Evolutionary conservation across 2,113 vertebrate genomes (phyloP).

Genomic region (Oceanodroma tethys): DNA sequence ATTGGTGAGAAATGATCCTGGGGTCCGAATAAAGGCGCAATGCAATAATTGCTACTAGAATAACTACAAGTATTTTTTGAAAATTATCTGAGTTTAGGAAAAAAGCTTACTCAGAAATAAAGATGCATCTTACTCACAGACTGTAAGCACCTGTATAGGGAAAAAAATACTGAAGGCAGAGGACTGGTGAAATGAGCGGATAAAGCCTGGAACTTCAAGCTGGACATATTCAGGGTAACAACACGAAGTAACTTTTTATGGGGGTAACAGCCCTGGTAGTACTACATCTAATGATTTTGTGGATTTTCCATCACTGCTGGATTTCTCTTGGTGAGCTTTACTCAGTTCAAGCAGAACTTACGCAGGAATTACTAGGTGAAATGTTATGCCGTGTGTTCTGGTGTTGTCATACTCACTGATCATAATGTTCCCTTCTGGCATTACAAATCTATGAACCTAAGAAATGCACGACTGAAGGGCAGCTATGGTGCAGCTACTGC

Average conservation of each 20-base stretch:
- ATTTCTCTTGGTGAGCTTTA: not conserved
- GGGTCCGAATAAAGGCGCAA: not conserved
- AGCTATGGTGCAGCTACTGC: not conserved
- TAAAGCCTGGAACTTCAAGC: not conserved
- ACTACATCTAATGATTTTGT: not conserved
- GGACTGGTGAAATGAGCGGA: not conserved
- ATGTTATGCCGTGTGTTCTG: not conserved
- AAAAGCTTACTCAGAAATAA: not conserved
- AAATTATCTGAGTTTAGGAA: not conserved
- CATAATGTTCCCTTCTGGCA: conserved; percentile 18
- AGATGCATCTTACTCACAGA: not conserved
- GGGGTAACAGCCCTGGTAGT: not conserved
- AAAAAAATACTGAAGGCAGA: not conserved
- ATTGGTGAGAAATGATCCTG: not conserved
- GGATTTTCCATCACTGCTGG: not conserved
- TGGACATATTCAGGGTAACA: not conserved
- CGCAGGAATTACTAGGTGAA: conserved; percentile 39
- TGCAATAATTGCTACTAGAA: not conserved
- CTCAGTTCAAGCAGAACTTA: not conserved
- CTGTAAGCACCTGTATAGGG: not conserved
- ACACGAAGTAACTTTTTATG: not conserved
- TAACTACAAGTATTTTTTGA: not conserved
- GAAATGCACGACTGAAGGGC: not conserved
- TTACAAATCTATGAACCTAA: conserved; percentile 15
- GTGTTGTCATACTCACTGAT: conserved; percentile 26